A percentile compares a stretch with the other conserved stretches of the same genome.
These are phyloP conservation scores for Cydia strobilella DNA, from an alignment of 1,140 invertebrate species.

Conservation along the genomic window DNA sequence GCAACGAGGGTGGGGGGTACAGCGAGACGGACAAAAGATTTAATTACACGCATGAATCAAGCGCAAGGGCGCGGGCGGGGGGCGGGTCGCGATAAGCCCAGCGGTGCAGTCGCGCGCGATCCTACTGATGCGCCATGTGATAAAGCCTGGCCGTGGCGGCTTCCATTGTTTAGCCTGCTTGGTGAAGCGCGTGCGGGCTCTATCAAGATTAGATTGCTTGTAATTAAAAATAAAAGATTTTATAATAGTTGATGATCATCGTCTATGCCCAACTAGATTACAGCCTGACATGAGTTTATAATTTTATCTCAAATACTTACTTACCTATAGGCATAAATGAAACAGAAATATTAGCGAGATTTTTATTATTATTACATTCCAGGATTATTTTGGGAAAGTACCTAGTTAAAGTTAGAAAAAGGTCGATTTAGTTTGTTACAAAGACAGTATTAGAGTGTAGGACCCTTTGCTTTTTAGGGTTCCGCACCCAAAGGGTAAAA, in stretches of 20 bases:
- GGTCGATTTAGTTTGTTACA: too few species aligned
- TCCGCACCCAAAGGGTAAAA: too few species aligned
- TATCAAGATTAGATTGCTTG: constrained; percentile 58
- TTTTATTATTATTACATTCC: too few species aligned
- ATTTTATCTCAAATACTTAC: neutral
- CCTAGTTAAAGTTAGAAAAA: too few species aligned
- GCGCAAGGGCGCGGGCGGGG: constrained; percentile 52
- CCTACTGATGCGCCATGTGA: constrained; percentile 53
- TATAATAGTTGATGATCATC: constrained; percentile 19
- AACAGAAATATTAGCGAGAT: too few species aligned
- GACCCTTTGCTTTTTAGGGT: too few species aligned
- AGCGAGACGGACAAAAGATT: constrained; percentile 73
- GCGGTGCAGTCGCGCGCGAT: constrained; percentile 61
- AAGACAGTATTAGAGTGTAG: too few species aligned
- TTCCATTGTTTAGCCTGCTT: constrained; percentile 52
- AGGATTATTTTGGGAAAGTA: too few species aligned
- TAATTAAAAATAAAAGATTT: constrained; percentile 46
- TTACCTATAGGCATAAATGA: too few species aligned
- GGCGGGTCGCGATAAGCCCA: constrained; percentile 57
- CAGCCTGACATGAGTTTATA: neutral
- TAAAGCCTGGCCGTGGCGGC: constrained; percentile 51
- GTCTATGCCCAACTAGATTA: neutral
- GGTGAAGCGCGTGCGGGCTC: constrained; percentile 54
- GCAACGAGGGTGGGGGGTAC: constrained; percentile 51
- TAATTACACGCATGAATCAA: constrained; percentile 80